A percentile compares a stretch with the other conserved stretches of the same genome.
phyloP scores from a whole-genome alignment of 2,113 vertebrate species.

The Halichoeres trimaculatus region DNA sequence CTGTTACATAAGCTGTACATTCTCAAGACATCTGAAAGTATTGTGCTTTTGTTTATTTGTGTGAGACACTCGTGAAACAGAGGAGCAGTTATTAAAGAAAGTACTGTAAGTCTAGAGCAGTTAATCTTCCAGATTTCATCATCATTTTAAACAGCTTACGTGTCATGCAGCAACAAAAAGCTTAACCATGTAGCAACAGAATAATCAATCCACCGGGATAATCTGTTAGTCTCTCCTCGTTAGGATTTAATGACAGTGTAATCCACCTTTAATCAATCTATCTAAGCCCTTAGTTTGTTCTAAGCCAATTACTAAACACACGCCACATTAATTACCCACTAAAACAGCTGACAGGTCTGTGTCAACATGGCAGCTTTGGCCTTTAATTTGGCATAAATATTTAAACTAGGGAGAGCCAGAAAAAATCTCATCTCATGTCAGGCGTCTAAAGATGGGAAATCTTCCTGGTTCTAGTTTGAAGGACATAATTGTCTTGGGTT shows the following conservation, averaged over 20 bases:
- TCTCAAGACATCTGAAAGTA: neutral
- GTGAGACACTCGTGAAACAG: neutral
- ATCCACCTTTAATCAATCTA: constrained; percentile 46
- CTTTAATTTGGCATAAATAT: constrained; percentile 58
- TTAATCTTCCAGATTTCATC: neutral
- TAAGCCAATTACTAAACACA: constrained; percentile 45
- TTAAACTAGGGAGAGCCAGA: constrained; percentile 35
- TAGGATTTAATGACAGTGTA: constrained; percentile 36
- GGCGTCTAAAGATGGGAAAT: constrained; percentile 30
- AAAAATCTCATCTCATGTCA: constrained; percentile 44
- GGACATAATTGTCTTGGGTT: constrained; percentile 37
- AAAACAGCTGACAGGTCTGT: constrained; percentile 21
- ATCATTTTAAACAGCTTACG: neutral
- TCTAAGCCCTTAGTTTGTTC: constrained; percentile 23
- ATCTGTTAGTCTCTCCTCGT: constrained; percentile 29
- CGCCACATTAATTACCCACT: constrained; percentile 45
- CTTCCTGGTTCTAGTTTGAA: constrained; percentile 26
- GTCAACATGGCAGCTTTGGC: constrained; percentile 40
- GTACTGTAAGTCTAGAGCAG: rapidly evolving
- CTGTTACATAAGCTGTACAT: neutral
- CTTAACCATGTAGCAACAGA: neutral
- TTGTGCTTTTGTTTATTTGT: neutral
- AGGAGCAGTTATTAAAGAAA: neutral
- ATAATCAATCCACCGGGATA: neutral
- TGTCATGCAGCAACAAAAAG: neutral